Percentiles rank a stretch among this genome's conserved stretches.
Conservation (phyloP, 1,140 invertebrate species). For the Asbolus verrucosus region DNA sequence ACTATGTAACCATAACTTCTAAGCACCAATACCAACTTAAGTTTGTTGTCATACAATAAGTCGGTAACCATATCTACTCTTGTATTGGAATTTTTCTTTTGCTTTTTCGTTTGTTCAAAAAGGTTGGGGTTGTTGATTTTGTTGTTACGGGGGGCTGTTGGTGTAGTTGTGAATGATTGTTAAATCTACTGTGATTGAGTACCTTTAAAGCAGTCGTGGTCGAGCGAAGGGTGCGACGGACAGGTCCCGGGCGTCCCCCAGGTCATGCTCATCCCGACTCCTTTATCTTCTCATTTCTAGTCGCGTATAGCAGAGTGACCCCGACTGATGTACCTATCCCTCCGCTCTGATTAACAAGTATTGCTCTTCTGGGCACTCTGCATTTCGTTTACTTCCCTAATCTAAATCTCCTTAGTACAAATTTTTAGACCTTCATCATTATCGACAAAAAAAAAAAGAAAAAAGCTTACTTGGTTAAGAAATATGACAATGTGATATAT, state of each 20-base stretch:
- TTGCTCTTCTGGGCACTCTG: slow-evolving; percentile 58
- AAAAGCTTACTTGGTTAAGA: slow-evolving; percentile 46
- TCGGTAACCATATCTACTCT: too few relatives aligned
- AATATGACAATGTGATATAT: slow-evolving; percentile 44
- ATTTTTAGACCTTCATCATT: slow-evolving; percentile 43
- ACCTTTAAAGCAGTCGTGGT: slow-evolving; percentile 57
- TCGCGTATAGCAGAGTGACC: slow-evolving; percentile 60
- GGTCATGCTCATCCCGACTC: slow-evolving; percentile 55
- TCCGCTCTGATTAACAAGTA: slow-evolving; percentile 52
- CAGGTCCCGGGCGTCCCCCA: slow-evolving; percentile 55
- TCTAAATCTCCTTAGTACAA: slow-evolving; percentile 41
- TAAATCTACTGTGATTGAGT: slow-evolving; percentile 59
- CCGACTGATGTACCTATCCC: slow-evolving; percentile 62
- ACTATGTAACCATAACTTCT: too few relatives aligned
- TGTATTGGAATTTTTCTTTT: not conserved
- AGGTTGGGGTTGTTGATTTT: not conserved
- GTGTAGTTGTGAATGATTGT: slow-evolving; percentile 15
- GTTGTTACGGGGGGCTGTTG: slow-evolving; percentile 5
- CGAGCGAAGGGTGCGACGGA: slow-evolving; percentile 49
- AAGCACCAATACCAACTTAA: too few relatives aligned
- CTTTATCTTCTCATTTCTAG: slow-evolving; percentile 58
- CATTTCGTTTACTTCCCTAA: slow-evolving; percentile 42
- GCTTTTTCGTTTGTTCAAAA: not conserved
- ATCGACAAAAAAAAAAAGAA: slow-evolving; percentile 10
- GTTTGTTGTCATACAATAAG: too few relatives aligned